phyloP scores from a whole-genome alignment of 2,797 vertebrate genomes.

The Gadopsis bispinosus region DNA sequence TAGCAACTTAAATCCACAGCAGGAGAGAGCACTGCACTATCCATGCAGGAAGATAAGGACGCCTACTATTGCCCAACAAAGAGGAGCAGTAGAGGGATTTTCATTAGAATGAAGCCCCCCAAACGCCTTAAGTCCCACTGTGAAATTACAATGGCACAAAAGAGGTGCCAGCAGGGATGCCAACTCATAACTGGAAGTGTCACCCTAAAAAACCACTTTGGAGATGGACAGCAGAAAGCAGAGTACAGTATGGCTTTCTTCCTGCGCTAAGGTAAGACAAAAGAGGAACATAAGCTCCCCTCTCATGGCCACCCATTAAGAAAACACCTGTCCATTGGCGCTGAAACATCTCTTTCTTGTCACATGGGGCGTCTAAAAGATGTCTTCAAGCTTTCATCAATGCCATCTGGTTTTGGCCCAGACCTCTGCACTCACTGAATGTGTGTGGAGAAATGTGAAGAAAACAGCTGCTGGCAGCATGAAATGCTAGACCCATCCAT shows the following conservation, averaged over 20 bases:
- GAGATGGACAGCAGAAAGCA: constrained; percentile 65
- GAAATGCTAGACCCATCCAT: constrained; percentile 74
- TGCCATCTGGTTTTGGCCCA: constrained; percentile 80
- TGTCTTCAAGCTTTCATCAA: constrained; percentile 79
- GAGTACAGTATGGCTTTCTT: constrained; percentile 70
- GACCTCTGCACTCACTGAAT: constrained; percentile 72
- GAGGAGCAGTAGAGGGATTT: constrained; percentile 86
- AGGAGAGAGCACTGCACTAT: constrained; percentile 83
- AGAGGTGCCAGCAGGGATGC: constrained; percentile 76
- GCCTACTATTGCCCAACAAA: constrained; percentile 82
- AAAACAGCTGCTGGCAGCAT: constrained; percentile 79
- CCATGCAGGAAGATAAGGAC: constrained; percentile 81
- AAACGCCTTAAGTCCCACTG: constrained; percentile 82
- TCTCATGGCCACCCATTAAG: constrained; percentile 43
- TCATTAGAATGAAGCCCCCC: constrained; percentile 87
- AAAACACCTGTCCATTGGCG: constrained; percentile 71
- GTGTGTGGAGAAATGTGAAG: constrained; percentile 64
- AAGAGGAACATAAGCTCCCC: constrained; percentile 37
- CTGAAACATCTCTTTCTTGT: constrained; percentile 77
- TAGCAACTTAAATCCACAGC: constrained; percentile 88
- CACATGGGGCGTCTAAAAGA: constrained; percentile 71
- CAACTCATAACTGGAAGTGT: constrained; percentile 82
- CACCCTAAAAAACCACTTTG: constrained; percentile 71
- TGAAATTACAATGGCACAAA: constrained; percentile 84
- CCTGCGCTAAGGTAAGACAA: constrained; percentile 61